Evolutionary conservation across 2,888 invertebrate species (phyloP).

Genomic region (Ischnus inquisitorius): DNA sequence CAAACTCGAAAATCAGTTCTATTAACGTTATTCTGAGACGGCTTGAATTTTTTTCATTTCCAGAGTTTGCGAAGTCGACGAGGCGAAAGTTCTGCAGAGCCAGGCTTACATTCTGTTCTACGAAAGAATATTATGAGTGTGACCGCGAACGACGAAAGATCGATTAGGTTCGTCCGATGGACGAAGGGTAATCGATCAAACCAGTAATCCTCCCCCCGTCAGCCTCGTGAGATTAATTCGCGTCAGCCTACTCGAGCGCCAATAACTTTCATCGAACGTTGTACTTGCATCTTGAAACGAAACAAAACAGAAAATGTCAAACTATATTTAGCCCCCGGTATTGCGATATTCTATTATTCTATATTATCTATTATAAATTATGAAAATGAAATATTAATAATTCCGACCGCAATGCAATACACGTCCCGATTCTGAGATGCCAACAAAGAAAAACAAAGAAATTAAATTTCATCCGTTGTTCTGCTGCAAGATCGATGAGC

Average conservation of each 20-base stretch:
- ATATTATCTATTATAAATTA: constrained; percentile 16
- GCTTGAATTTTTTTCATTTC: constrained; percentile 54
- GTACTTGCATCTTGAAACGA: constrained; percentile 22
- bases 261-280: constrained; percentile 42
- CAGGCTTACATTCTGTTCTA: constrained; percentile 99
- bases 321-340: constrained; percentile 31
- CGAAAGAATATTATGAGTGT: constrained; percentile 93
- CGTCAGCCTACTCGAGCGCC: neutral
- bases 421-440: constrained; percentile 49
- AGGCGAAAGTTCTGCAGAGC: constrained; percentile 92
- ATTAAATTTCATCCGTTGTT: neutral
- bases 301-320: neutral
- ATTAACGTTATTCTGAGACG: neutral
- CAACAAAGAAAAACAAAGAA: constrained; percentile 42
- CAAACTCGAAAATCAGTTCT: neutral
- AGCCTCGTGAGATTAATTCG: constrained; percentile 54
- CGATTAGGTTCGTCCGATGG: constrained; percentile 15
- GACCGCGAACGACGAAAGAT: neutral
- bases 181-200: constrained; percentile 29
- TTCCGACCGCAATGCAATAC: constrained; percentile 34
- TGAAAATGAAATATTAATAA: constrained; percentile 33
- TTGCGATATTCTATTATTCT: constrained; percentile 46
- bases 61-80: constrained; percentile 91
- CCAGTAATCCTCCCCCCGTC: constrained; percentile 16
- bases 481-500: constrained; percentile 16